phyloP scores from a whole-genome alignment of 2,888 invertebrate species.

The Erebia aethiops region DNA sequence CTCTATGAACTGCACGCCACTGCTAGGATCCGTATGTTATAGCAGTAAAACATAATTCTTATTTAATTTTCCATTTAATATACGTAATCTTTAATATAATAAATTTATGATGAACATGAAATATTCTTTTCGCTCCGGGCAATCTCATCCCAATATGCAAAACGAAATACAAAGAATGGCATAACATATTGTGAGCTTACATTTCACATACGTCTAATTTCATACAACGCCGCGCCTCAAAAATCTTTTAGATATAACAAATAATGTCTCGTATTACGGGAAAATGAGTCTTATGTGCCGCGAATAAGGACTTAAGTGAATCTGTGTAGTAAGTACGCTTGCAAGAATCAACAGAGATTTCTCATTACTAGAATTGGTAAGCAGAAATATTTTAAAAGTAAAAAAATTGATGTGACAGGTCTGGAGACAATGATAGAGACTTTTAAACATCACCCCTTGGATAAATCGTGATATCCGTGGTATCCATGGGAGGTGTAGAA shows the following conservation, averaged over 20 bases:
- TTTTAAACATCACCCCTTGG: too few relatives aligned
- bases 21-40: too few relatives aligned
- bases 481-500: too few relatives aligned
- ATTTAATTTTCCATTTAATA: slow-evolving; percentile 8
- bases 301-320: slow-evolving; percentile 22
- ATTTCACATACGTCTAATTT: slow-evolving; percentile 42
- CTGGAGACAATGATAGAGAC: too few relatives aligned
- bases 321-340: neutral
- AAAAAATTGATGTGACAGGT: neutral
- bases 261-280: slow-evolving; percentile 15
- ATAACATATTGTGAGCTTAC: slow-evolving; percentile 36
- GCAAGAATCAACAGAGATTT: slow-evolving; percentile 6
- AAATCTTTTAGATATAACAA: slow-evolving; percentile 36
- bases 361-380: slow-evolving; percentile 8
- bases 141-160: slow-evolving; percentile 35
- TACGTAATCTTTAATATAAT: slow-evolving; percentile 9
- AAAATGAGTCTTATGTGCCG: slow-evolving; percentile 29
- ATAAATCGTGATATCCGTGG: too few relatives aligned
- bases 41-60: too few relatives aligned
- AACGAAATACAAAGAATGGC: slow-evolving; percentile 32
- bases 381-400: neutral
- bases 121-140: slow-evolving; percentile 23
- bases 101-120: neutral
- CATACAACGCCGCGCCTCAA: slow-evolving; percentile 38
- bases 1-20: too few relatives aligned